Evolutionary conservation across 2,797 vertebrate species (phyloP), one percentile per base, ranked within the genome.

Genomic region (Microcaecilia unicolor): DNA sequence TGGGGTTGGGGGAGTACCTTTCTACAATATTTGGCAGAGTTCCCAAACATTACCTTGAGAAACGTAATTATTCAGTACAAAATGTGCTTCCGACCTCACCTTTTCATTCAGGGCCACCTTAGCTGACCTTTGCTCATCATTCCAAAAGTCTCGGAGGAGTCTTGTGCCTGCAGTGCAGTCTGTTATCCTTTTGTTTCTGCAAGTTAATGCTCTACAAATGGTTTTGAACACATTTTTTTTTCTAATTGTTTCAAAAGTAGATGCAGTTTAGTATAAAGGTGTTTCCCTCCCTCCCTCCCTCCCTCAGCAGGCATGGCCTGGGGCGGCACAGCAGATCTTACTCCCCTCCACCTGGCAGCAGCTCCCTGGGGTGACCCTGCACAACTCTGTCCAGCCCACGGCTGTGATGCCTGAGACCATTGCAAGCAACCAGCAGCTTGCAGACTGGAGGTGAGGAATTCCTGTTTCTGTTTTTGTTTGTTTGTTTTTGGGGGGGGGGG

Each of bases 321-420:
- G 88, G 22, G 92, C 91, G 37, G 90, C 95, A 13, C 94, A 98
- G 61, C 94, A 98, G 78, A 97, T 98, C 47, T 82, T 98, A 59
- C 88, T 98, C 43, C 95, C 94, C 22, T 98, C 95, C 25, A 83
- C 93, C 8, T 98, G 95, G 95, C 95, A 97, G 72, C 93, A 97
- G 75, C 85, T 98, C 83, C 90, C 92, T 1, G 88, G 92, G 27
- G 86, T 98, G 71, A 81, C 92, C 53, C 67, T 98, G 41, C 94
- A 97, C 53, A 90, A 90, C 67, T 87, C 91, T 1, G 83, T 92
- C 18, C 94, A 96, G 68, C 78, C 88, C 0, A 55, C 84, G 0
- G 78, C 86, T 1, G 85, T 96, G 53, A 88, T 96, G 50, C 83
- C 91, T 0, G 83, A 92, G 54, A 61, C 79, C 8, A 74, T 87